These are phyloP conservation scores for Poeciliopsis infans DNA, from an alignment of 2,797 vertebrate genomes.

Conservation along the genomic window DNA sequence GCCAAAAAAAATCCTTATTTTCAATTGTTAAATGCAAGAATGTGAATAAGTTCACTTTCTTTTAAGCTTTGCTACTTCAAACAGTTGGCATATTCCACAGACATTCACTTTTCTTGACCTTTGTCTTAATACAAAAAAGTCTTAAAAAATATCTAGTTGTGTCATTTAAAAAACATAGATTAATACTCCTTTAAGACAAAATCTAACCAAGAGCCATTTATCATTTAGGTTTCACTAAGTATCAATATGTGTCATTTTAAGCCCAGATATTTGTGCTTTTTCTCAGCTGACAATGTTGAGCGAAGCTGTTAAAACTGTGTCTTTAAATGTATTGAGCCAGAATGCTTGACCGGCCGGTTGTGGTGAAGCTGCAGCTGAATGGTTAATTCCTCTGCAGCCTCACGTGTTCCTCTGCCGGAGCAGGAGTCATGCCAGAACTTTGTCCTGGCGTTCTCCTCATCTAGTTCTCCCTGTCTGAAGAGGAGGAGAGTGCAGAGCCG, in stretches of 20 bases:
- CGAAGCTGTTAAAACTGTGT: not conserved
- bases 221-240: not conserved
- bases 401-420: slow-evolving; percentile 37
- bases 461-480: slow-evolving; percentile 44
- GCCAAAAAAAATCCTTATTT: not conserved
- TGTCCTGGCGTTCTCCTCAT: slow-evolving; percentile 50
- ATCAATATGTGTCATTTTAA: not conserved
- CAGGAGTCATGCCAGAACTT: slow-evolving; percentile 55
- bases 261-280: not conserved
- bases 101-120: not conserved
- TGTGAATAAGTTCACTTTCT: not conserved
- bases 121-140: not conserved
- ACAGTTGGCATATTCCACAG: not conserved
- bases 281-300: not conserved
- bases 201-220: not conserved
- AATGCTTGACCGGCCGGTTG: slow-evolving; percentile 1
- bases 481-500: slow-evolving; percentile 27
- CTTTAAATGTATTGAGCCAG: not conserved
- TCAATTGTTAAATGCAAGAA: not conserved
- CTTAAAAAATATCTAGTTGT: not conserved
- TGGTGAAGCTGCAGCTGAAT: slow-evolving; percentile 29
- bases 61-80: not conserved
- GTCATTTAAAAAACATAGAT: not conserved
- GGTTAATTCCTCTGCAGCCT: slow-evolving; percentile 46
- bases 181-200: not conserved